A percentile compares a stretch with the other conserved stretches of the same genome.
These are phyloP conservation scores for Equus przewalskii DNA, from an alignment of 2,113 vertebrate species.

Conservation along the genomic window DNA sequence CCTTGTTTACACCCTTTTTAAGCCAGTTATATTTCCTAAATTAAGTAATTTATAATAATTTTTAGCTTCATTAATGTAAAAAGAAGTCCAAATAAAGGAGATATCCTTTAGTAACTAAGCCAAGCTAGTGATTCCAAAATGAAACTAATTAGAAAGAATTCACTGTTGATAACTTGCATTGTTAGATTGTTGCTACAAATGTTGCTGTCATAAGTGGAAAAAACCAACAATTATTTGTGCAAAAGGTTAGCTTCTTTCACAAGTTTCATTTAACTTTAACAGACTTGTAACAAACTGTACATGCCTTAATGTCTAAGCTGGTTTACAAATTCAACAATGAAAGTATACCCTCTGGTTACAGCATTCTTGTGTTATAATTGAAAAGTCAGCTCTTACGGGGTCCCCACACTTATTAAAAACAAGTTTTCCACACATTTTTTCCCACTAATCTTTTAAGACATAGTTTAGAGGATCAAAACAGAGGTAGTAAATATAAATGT, in stretches of 20 bases:
- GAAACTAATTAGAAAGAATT: not conserved
- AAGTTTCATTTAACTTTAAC: not conserved
- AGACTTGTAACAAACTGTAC: not conserved
- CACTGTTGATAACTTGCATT: not conserved
- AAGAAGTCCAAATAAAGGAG: not conserved
- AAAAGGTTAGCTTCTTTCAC: not conserved
- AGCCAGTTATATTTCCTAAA: not conserved
- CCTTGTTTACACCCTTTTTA: not conserved
- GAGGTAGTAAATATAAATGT: not conserved
- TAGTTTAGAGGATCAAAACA: not conserved
- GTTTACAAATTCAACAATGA: not conserved
- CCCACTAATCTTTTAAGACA: not conserved
- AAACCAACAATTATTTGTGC: not conserved
- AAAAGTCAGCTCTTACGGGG: not conserved
- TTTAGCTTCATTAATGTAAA: not conserved
- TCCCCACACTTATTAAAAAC: not conserved
- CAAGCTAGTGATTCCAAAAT: not conserved
- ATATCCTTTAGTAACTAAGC: not conserved
- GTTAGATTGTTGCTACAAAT: constrained; percentile 2
- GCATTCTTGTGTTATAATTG: not conserved
- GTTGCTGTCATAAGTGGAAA: not conserved
- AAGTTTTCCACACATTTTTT: not conserved
- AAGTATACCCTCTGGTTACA: not conserved
- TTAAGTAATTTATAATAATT: not conserved
- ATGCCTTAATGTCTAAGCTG: not conserved